Base-by-base conservation (phyloP, 1,140 invertebrate species). In the Maniola jurtina region DNA sequence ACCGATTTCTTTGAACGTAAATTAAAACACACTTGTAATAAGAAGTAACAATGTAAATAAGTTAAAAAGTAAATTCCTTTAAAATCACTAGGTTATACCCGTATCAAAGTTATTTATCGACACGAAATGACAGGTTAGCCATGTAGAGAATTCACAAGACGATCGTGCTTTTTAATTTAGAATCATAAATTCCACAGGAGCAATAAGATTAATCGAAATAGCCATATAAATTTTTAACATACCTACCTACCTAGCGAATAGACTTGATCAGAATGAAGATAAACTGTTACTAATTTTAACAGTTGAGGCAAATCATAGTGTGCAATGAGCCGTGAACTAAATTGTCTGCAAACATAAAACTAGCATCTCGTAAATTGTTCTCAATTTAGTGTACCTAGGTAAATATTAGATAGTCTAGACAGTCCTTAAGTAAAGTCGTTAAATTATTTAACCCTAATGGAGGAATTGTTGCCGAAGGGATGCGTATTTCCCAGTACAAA, bases 321-420 rank as follows among this genome's bases (percentile, higher is more conserved):
- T 68, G 76, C 70, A 83, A 72, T 75, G 72, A 83, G 73, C 79
- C 81, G 77, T 83, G 80, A 81, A 80, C 79, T 80, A 83, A 86
- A 86, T 84, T 83, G 75, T 81, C 78, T 79, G 75, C 75, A 78
- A 82, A 83, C 79, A 84, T 84, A 81, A 83, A 84, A 80, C 70
- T 64, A 73, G 66, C 75, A 76, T 81, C 74, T 81, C 73, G 76
- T 81, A 80, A 83, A 83, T 83, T 84, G 80, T 80, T 82, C 84
- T 83, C 77, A 84, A 84, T 83, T 82, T 78, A 79, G 57, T 75
- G 76, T 83, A 25, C 25, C 25, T 25, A 81, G 76, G 75, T 81
- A 81, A 80, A 79, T 74, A 71, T 63, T 74, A 72, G 64, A 45
- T 66, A 66, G 68, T 73, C 68, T 73, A 70, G 71, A 65, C 66